Base-by-base conservation (phyloP, 2,888 invertebrate species). In the Orthonychiurus folsomi region DNA sequence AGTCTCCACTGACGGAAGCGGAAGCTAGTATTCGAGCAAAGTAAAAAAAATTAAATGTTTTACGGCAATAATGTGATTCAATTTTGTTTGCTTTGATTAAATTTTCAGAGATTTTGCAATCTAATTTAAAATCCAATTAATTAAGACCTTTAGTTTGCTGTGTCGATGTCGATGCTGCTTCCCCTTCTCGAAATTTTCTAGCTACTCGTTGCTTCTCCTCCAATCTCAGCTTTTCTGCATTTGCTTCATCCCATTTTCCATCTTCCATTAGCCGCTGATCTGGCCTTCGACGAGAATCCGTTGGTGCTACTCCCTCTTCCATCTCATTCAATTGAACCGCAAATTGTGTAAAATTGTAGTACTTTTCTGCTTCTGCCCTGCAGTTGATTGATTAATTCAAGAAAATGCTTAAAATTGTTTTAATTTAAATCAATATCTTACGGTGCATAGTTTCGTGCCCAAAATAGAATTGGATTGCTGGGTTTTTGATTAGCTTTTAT, bases 191-290 rank as follows among this genome's bases (percentile, higher is more conserved):
- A 28, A 52, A 50, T 60, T 57, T 57, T 9, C 50, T 50, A 37
- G 21, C 53, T 50, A 25, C 50, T 69, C 99, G 83, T 80, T 99
- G 99, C 78, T 96, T 95, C 78, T 99, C 97, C 79, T 99, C 99
- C 27, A 99, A 81, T 66, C 84, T 81, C 26, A 89, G 76, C 77
- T 93, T 92, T 77, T 90, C 89, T 1, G 79, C 76, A 79, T 94
- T 95, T 63, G 94, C 93, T 68, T 88, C 89, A 74, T 94, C 89
- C 90, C 93, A 93, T 61, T 82, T 80, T 3, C 93, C 93, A 66
- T 89, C 84, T 79, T 97, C 96, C 97, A 99, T 99, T 72, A 94
- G 83, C 57, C 97, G 84, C 80, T 99, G 99, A 83, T 99, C 99
- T 62, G 97, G 97, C 61, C 99, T 83, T 60, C 83, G 79, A 28